Evolutionary conservation across 2,113 vertebrate species (phyloP), one percentile per base, ranked within the genome.

Genomic region (Lasiurus borealis): DNA sequence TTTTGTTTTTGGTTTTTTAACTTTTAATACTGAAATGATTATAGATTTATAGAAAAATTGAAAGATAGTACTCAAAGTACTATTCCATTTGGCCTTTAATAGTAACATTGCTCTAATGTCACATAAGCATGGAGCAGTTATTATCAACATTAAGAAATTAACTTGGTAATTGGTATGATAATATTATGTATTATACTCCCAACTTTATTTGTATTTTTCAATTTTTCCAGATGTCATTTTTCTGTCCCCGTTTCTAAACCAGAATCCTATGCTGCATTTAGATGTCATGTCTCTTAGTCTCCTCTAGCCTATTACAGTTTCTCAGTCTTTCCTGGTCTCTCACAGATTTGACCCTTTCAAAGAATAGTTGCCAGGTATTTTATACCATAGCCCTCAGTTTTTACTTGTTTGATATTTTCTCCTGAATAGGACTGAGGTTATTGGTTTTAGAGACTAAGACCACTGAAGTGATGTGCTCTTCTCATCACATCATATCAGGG

Each of bases 121-220:
- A 93, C 8, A 46, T 71, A 88, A 91, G 48, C 44, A 27, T 2
- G 27, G 68, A 12, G 36, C 27, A 46, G 80, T 92, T 86, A 85
- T 92, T 86, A 85, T 83, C 86, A 96, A 85, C 82, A 48, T 27
- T 44, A 40, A 76, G 52, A 88, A 44, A 82, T 88, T 57, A 86
- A 40, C 77, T 62, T 77, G n/a, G 27, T n/a, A 36, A 36, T 83
- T 88, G 57, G 25, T 12, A 15, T 34, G 25, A 14, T 75, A 44
- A 57, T 91, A 48, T 85, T 88, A 19, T 18, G 6, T 54, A 87
- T 34, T 18, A 18, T 13, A 31, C 31, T 82, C 16, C 36, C 78
- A 40, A 69, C 57, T 92, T 95, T 34, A 76, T 86, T 91, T 8
- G 6, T 29, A 72, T 46, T 93, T 90, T 52, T 62, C 71, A 50